phyloP scores from a whole-genome alignment of 2,888 invertebrate species.

The Stenoptilia bipunctidactyla region DNA sequence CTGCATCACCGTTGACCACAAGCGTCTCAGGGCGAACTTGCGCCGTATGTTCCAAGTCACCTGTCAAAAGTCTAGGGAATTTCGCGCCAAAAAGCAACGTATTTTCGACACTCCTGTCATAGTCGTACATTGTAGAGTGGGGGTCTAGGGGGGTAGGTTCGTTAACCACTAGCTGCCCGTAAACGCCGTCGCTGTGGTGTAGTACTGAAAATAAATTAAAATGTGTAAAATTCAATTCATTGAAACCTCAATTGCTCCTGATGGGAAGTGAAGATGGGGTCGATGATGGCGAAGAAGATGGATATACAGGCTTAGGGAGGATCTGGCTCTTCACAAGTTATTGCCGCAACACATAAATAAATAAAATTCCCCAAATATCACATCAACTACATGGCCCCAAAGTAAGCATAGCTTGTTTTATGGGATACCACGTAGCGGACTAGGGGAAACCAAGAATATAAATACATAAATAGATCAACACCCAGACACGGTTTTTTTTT shows the following conservation, averaged over 20 bases:
- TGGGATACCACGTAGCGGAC: no score
- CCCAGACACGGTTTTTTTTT: no score
- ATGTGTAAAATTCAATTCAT: neutral
- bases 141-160: slow-evolving; percentile 54
- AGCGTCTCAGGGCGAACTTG: slow-evolving; percentile 44
- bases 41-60: slow-evolving; percentile 44
- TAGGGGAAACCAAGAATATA: no score
- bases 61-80: slow-evolving; percentile 68
- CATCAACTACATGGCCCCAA: no score
- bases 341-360: no score
- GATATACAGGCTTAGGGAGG: no score
- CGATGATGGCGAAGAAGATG: neutral
- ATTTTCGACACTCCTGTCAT: slow-evolving; percentile 53
- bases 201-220: slow-evolving; percentile 43
- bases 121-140: slow-evolving; percentile 48
- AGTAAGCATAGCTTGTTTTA: no score
- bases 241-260: neutral
- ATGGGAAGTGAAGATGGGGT: neutral
- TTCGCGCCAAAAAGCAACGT: slow-evolving; percentile 62
- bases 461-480: no score
- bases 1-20: slow-evolving; percentile 38
- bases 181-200: slow-evolving; percentile 73
- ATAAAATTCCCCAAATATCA: no score
- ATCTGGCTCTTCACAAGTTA: no score
- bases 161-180: slow-evolving; percentile 70